Evolutionary conservation across 2,113 vertebrate genomes (phyloP), one percentile per base, ranked within the genome.

Genomic region (Pygoscelis antarcticus): DNA sequence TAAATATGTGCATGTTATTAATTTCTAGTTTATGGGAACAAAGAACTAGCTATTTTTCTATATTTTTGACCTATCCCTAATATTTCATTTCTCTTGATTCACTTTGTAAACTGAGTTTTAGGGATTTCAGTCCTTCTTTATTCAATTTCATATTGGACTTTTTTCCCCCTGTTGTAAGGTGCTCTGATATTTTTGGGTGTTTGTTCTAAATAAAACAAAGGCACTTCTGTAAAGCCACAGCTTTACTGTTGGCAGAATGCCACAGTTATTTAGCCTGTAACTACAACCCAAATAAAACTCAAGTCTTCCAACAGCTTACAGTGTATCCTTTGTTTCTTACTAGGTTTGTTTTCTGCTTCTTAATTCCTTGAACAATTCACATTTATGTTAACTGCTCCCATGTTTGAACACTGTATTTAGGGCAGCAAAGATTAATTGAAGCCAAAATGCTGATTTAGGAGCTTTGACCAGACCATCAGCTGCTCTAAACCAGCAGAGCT

Each of bases 1-100:
- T 75, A 87, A 87, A 71, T 94, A 91, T 95, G 82, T 95, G 84
- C 75, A 83, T 91, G 66, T 34, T 95, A 77, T 77, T 93, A 88
- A 91, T 85, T 95, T 80, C 74, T 94, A 20, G 25, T 79, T 76
- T 78, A 79, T 71, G 13, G 40, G 46, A 93, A 89, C 20, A 96
- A 94, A 96, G 78, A 91, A 38, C 25, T 58, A 52, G n/a, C 10
- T 62, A 16, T 66, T 87, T 89, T 81, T 83, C 49, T 46, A 6
- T 3, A 18, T 77, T 66, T 83, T 75, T 42, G 0, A 36, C 25
- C 22, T 66, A 65, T 76, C 34, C 70, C 22, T 87, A 68, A 14
- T 60, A 91, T 64, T 72, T 7, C 0, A 25, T 58, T 85, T 84
- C 26, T 66, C 51, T 65, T 87, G 15, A 6, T 69, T 85, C 21